Evolutionary conservation across 1,140 invertebrate species (phyloP), one percentile per base, ranked within the genome.

Genomic region (Bombus ignitus): DNA sequence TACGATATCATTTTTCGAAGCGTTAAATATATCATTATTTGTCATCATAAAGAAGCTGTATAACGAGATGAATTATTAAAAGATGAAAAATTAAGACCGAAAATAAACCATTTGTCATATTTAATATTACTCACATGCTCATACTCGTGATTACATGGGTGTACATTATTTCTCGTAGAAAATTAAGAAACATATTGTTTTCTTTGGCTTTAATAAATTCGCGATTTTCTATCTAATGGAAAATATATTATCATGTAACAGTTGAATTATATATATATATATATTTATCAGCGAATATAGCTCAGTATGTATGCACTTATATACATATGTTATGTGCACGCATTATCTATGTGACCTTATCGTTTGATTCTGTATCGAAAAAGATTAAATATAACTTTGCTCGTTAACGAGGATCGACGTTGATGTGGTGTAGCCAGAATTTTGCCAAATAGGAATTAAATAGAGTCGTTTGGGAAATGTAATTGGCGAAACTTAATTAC

Each of bases 401-500:
- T 35, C 28, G 32, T 66, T 28, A n/a, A 47, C 32, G 35, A 22
- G 25, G 10, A 25, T 15, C 22, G 32, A 47, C 42, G 73, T 83
- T 83, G 75, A 83, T 83, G 47, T 76, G 1, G 25, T 18, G 37
- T 15, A 59, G 28, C 13, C 28, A 37, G 81, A 83, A 76, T 83
- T 68, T 77, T 68, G 44, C 3, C 44, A 62, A 77, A 44, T 59
- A 77, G 44, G n/a, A 83, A 78, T 83, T 77, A 77, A 83, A 83
- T 83, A 78, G 74, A 75, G 57, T 59, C 42, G 74, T 53, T 18
- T 25, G 35, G 47, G 37, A 13, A 44, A 59, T 47, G 82, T 47
- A 77, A 83, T 83, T 83, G 76, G n/a, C 65, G n/a, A 78, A 83
- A 83, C 53, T 78, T 78, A 78, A 83, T 83, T 83, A 68, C 65